These are phyloP conservation scores for Pasiphila rectangulata DNA, from an alignment of 2,888 invertebrate species.

Conservation along the genomic window DNA sequence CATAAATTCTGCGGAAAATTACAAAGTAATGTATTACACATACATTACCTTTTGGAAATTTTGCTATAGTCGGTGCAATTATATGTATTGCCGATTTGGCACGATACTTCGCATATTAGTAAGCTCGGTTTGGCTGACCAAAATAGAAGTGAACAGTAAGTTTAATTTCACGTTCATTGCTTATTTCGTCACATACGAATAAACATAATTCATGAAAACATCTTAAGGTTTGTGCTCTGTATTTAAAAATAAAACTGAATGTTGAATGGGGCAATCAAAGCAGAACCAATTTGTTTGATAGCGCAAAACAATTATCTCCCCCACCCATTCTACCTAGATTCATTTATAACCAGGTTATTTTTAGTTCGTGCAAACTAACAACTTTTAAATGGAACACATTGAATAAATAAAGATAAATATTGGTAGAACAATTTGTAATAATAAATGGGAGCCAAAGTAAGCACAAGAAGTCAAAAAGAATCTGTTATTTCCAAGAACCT, in stretches of 20 bases:
- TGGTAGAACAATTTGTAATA: too few species aligned
- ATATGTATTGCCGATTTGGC: constrained; percentile 19
- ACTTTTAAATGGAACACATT: not conserved
- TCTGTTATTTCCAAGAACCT: too few species aligned
- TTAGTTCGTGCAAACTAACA: not conserved
- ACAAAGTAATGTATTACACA: not conserved
- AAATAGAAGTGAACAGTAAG: constrained; percentile 18
- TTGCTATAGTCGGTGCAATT: constrained; percentile 7
- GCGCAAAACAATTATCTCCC: constrained; percentile 4
- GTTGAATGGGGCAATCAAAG: not conserved
- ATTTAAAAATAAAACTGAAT: not conserved
- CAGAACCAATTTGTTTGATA: not conserved
- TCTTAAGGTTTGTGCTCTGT: not conserved
- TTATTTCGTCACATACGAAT: constrained; percentile 7
- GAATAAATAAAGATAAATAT: too few species aligned
- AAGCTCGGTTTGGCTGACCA: constrained; percentile 12
- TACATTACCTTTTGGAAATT: constrained; percentile 6
- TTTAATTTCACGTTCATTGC: constrained; percentile 12
- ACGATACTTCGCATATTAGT: constrained; percentile 15
- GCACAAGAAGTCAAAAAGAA: too few species aligned
- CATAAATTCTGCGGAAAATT: constrained; percentile 3
- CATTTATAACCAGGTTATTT: not conserved
- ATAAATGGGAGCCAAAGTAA: too few species aligned
- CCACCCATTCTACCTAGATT: not conserved
- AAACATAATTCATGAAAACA: not conserved